phyloP scores from a whole-genome alignment of 2,888 invertebrate genomes.

The Pycnomerus fuliginosus region DNA sequence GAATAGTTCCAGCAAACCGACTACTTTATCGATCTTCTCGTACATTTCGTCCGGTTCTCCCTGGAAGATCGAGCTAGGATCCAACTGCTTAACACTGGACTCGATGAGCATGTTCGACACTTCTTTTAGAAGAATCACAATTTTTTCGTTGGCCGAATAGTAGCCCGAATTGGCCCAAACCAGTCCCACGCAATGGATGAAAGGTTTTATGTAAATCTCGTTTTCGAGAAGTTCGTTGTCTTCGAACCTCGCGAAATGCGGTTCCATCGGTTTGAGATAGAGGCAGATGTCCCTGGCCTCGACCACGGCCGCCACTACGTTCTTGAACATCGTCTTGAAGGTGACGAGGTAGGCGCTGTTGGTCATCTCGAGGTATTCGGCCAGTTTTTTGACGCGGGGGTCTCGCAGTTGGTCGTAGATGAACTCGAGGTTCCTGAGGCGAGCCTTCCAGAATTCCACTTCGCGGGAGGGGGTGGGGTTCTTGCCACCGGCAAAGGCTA shows the following conservation, averaged over 20 bases:
- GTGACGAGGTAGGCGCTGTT: slow-evolving; percentile 77
- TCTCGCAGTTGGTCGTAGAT: slow-evolving; percentile 86
- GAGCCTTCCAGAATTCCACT: slow-evolving; percentile 76
- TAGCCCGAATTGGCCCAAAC: slow-evolving; percentile 77
- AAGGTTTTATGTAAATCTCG: slow-evolving; percentile 60
- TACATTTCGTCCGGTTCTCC: slow-evolving; percentile 62
- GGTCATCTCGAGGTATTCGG: slow-evolving; percentile 66
- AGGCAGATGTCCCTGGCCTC: slow-evolving; percentile 84
- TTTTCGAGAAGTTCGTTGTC: slow-evolving; percentile 67
- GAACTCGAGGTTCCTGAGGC: slow-evolving; percentile 78
- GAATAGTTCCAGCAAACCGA: slow-evolving; percentile 42
- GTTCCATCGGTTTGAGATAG: slow-evolving; percentile 72
- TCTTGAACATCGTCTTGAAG: slow-evolving; percentile 76
- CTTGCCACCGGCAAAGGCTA: slow-evolving; percentile 66
- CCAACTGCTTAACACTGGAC: slow-evolving; percentile 70
- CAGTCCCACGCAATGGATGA: slow-evolving; percentile 79
- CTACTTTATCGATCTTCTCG: slow-evolving; percentile 38
- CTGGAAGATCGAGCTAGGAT: slow-evolving; percentile 80
- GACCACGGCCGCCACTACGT: slow-evolving; percentile 74
- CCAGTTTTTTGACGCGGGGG: slow-evolving; percentile 80
- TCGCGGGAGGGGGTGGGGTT: slow-evolving; percentile 73
- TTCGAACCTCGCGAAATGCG: slow-evolving; percentile 71
- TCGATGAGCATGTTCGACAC: slow-evolving; percentile 80
- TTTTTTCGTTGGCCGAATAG: slow-evolving; percentile 54
- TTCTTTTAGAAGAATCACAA: slow-evolving; percentile 73